Evolutionary conservation across 1,140 invertebrate genomes (phyloP), one percentile per base, ranked within the genome.

Genomic region (Panonychus citri): DNA sequence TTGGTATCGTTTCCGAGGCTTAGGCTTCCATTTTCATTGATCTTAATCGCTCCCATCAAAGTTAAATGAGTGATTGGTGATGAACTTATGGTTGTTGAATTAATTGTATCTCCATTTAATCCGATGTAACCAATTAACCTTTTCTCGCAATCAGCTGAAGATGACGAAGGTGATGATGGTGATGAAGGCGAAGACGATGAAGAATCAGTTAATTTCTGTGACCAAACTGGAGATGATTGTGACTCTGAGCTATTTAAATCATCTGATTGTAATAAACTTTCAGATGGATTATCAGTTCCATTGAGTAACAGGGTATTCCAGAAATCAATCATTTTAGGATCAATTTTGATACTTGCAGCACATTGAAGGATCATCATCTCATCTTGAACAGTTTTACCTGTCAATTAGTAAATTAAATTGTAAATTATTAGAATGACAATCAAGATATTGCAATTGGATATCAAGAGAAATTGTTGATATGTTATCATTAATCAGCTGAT

Each of bases 21-120:
- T 7, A 42, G 17, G 21, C 54, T 43, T 55, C 65, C 60, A 59
- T 67, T 56, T 30, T 30, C 28, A 37, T 64, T 40, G 25, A 65
- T 30, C 10, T 59, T 52, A 21, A 66, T 66, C 21, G 28, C 49
- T 21, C 24, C 17, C 26, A 21, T 25, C 25, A 51, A 5, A 27
- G 24, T 51, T 27, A 51, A 24, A 46, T 46, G 43, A 21, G 43
- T 46, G n/a, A 46, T 19, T 19, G n/a, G 39, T 13, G 39, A 46
- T n/a, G 43, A 8, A 3, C 21, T 19, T 2, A 46, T 24, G 2
- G 43, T 24, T 7, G 15, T 24, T 21, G 2, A 2, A 21, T 46
- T 24, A 10, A 46, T 46, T 46, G 8, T 8, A 51, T 25, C 26
- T 27, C 27, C 17, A 51, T 51, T 51, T 27, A 51, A 27, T 5